Evolutionary conservation across 23 tunicate species (phyloP), one percentile per base, ranked within the genome.

Genomic region (Styela clava): DNA sequence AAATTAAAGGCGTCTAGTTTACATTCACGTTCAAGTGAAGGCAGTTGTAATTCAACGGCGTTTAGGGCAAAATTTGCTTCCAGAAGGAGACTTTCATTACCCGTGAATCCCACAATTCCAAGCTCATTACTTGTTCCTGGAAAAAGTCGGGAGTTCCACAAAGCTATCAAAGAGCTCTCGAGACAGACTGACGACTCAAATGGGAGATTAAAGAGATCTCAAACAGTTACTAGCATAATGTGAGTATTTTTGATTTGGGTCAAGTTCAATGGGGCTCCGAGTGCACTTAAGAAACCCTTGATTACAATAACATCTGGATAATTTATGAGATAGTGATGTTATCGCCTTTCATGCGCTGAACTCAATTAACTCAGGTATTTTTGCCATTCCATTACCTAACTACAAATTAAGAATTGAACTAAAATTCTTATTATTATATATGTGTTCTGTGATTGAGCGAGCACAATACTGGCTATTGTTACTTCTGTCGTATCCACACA

Each of bases 11-110:
- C 81, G 64, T 76, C 81, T 7, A 76, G 81, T 29, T 76, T 76
- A 52, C 81, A 44, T 33, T 76, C 81, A 26, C 64, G 52, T 7
- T 76, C 81, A 1, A 76, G 81, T 56, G 81, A 76, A 44, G 81
- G 81, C 52, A 76, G 81, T 56, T 33, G 52, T 27, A 76, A 27
- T 23, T 44, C 81, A 0, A 31, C 64, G 12, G 81, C 65, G 16
- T 44, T 76, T 25, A 36, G 64, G 63, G 81, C 81, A 0, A 36
- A 44, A 44, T 33, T 36, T 52, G 64, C 81, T 24, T 76, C 81
- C n/a, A 25, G 71, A 25, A 67, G 81, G 33, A 24, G 81, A 35
- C 37, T 76, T 27, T 76, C 81, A 19, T 76, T 76, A 24, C 81
- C 81, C 7, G 81, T 76, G 18, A 44, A 52, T 52, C 27, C 81